phyloP scores from a whole-genome alignment of 2,113 vertebrate genomes.

The Bolborhynchus lineola region DNA sequence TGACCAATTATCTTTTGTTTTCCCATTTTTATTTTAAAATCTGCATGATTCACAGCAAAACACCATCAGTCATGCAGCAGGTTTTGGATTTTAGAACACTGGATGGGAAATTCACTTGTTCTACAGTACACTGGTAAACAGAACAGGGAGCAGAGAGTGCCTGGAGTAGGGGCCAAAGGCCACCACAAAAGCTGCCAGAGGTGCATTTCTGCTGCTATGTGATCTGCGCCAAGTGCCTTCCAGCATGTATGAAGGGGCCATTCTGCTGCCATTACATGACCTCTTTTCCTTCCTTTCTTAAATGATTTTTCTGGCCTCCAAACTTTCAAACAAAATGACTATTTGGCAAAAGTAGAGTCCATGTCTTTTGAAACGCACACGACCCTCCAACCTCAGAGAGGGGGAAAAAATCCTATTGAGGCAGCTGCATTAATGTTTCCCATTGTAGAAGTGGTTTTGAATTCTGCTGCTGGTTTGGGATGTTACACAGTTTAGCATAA shows the following conservation, averaged over 20 bases:
- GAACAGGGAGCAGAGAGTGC: not conserved
- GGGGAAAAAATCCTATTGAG: not conserved
- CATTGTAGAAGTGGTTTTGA: not conserved
- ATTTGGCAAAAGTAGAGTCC: not conserved
- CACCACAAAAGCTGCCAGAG: not conserved
- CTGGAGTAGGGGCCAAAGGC: not conserved
- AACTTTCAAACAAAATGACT: not conserved
- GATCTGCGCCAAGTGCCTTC: not conserved
- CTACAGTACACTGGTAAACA: not conserved
- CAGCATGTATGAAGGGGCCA: fast-evolving
- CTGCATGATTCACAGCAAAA: not conserved
- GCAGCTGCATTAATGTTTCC: not conserved
- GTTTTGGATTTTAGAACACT: not conserved
- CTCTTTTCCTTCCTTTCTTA: not conserved
- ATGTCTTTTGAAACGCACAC: not conserved
- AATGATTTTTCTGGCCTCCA: not conserved
- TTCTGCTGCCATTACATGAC: not conserved
- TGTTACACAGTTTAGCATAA: constrained; percentile 40
- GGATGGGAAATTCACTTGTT: not conserved
- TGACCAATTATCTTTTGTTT: constrained; percentile 26
- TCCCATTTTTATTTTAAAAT: constrained; percentile 24
- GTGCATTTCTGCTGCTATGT: not conserved
- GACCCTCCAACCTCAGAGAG: not conserved
- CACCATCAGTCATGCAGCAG: not conserved
- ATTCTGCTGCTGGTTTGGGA: constrained; percentile 36